Evolutionary conservation across 2,888 invertebrate genomes (phyloP), one percentile per base, ranked within the genome.

Genomic region (Frankliniella intonsa): DNA sequence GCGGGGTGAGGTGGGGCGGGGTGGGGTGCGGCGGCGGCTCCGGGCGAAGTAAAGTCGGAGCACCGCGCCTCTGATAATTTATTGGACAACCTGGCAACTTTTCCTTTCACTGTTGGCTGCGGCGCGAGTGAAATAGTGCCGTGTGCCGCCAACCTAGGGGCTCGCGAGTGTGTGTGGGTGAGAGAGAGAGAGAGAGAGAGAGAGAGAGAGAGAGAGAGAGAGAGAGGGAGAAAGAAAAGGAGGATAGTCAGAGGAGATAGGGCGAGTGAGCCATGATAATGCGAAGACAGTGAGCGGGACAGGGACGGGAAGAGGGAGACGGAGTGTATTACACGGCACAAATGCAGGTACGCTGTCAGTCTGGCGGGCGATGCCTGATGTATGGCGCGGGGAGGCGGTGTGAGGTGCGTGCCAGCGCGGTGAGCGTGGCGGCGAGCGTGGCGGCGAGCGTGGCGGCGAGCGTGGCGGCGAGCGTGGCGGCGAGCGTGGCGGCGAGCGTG

Each of bases 61-160:
- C 25, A 76, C 62, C 19, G 62, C 62, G n/a, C 62, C 62, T 62
- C 62, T 55, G 69, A 76, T 76, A 76, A 76, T 76, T 76, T 76
- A 76, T 76, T n/a, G 25, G 69, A 76, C 69, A 76, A 76, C 69
- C 69, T 76, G 69, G 69, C 69, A 76, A 76, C 69, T 76, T 76
- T 76, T 76, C 22, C 69, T 76, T 76, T 76, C 69, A 76, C 69
- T 76, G 69, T 76, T 25, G 69, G 69, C 69, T 22, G 10, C 69
- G 25, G 69, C 69, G 69, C 69, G 25, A 76, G 69, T 76, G 69
- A 76, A 76, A 76, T 76, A 76, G 69, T 76, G 69, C 69, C 22
- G 62, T 3, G 69, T 22, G 22, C n/a, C 62, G 69, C 69, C 69
- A 25, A 17, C 62, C 19, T 17, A 62, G 62, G 19, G 62, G 69